Percentiles rank a stretch among this genome's conserved stretches.
phyloP scores from a whole-genome alignment of 2,888 invertebrate genomes.

The Choreutis nemorana region DNA sequence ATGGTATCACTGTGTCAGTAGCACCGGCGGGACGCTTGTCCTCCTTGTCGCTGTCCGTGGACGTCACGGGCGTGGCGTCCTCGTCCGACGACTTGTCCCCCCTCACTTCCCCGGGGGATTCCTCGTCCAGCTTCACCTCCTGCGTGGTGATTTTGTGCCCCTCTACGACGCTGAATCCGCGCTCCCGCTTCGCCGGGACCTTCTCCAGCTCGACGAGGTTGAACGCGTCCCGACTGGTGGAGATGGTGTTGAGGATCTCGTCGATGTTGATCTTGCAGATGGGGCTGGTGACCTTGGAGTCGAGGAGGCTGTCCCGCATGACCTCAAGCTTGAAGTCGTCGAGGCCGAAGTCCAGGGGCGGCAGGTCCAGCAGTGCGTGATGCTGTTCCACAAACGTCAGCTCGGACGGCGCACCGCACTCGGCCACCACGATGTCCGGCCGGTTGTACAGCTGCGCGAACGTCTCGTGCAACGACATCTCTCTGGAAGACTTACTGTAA shows the following conservation, averaged over 20 bases:
- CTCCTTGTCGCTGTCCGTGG: constrained; percentile 66
- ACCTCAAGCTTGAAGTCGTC: constrained; percentile 54
- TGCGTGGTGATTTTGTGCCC: constrained; percentile 46
- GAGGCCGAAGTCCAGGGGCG: constrained; percentile 44
- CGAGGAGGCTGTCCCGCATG: constrained; percentile 51
- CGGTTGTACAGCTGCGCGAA: constrained; percentile 49
- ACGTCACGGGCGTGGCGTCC: constrained; percentile 55
- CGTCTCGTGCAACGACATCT: constrained; percentile 45
- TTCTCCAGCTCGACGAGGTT: constrained; percentile 53
- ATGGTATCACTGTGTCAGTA: constrained; percentile 35
- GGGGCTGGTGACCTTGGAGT: constrained; percentile 38
- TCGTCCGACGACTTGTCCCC: constrained; percentile 68
- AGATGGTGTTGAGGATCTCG: constrained; percentile 48
- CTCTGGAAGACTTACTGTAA: constrained; percentile 21
- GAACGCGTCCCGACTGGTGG: constrained; percentile 40
- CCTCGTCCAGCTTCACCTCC: constrained; percentile 45
- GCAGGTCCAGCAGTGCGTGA: constrained; percentile 40
- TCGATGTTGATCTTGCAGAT: constrained; percentile 58
- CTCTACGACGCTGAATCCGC: constrained; percentile 48
- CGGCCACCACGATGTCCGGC: constrained; percentile 55
- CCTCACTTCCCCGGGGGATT: constrained; percentile 29
- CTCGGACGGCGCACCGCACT: constrained; percentile 51
- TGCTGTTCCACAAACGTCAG: constrained; percentile 56
- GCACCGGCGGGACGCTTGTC: constrained; percentile 44
- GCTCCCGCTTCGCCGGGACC: constrained; percentile 40